phyloP scores from a whole-genome alignment of 1,140 invertebrate species.

The Coelopa frigida region DNA sequence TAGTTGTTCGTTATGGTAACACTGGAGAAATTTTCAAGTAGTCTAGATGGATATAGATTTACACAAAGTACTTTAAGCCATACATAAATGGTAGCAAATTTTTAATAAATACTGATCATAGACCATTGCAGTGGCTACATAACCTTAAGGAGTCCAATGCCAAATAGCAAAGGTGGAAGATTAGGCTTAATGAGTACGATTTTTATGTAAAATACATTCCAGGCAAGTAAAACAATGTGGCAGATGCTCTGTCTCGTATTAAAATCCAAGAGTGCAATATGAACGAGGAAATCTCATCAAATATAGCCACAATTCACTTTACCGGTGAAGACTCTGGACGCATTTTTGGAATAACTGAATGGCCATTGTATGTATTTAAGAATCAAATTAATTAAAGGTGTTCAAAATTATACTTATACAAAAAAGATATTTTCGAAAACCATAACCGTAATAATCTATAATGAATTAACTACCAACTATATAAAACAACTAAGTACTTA shows the following conservation, averaged over 20 bases:
- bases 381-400: not conserved
- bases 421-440: slow-evolving; percentile 1
- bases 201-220: slow-evolving; percentile 19
- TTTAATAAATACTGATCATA: too few relatives aligned
- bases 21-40: too few relatives aligned
- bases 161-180: slow-evolving; percentile 15
- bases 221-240: slow-evolving; percentile 19
- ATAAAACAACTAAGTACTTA: not conserved
- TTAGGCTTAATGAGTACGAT: slow-evolving; percentile 17
- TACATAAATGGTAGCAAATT: too few relatives aligned
- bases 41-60: too few relatives aligned
- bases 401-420: not conserved
- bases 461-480: not conserved
- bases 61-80: too few relatives aligned
- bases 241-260: slow-evolving; percentile 18
- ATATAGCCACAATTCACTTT: slow-evolving; percentile 5
- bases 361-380: not conserved
- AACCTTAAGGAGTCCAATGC: too few relatives aligned
- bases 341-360: slow-evolving; percentile 1
- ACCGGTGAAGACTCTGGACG: slow-evolving; percentile 1
- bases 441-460: slow-evolving; percentile 2
- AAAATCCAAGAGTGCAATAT: not conserved
- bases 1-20: too few relatives aligned
- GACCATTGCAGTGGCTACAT: too few relatives aligned
- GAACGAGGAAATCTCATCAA: slow-evolving; percentile 4